These are phyloP conservation scores for Scolopax bukidnonensis DNA, from an alignment of 2,797 vertebrate genomes.

Conservation along the genomic window DNA sequence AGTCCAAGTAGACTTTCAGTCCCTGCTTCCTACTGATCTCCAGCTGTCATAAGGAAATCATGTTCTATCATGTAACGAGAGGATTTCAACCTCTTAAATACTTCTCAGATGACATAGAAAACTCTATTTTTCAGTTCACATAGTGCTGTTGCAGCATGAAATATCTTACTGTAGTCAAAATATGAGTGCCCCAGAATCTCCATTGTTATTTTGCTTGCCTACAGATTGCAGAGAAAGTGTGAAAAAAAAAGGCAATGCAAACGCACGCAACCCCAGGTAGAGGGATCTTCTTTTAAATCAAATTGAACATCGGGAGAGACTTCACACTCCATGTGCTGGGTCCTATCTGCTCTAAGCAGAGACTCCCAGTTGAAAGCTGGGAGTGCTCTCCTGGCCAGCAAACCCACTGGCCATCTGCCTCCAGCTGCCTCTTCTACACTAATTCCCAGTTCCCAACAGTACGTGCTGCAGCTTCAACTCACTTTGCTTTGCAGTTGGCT, in stretches of 20 bases:
- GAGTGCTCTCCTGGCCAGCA: slow-evolving; percentile 26
- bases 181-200: neutral
- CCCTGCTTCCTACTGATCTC: neutral
- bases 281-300: slow-evolving; percentile 27
- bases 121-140: neutral
- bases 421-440: slow-evolving; percentile 31
- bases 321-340: neutral
- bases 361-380: slow-evolving; percentile 25
- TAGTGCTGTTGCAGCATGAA: neutral
- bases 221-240: neutral
- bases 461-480: neutral
- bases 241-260: neutral
- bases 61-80: neutral
- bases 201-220: neutral
- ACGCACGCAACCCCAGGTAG: neutral
- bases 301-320: slow-evolving; percentile 10
- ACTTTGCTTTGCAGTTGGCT: slow-evolving; percentile 4
- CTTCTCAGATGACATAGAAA: neutral
- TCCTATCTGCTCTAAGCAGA: slow-evolving; percentile 50
- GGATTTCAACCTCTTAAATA: neutral
- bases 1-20: neutral
- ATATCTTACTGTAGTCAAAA: neutral
- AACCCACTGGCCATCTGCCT: slow-evolving; percentile 48
- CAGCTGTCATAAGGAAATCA: neutral
- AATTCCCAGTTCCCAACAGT: slow-evolving; percentile 39